Percentiles rank a stretch among this genome's conserved stretches.
Evolutionary conservation across 2,113 vertebrate genomes (phyloP).

Genomic region (Colinus virginianus): DNA sequence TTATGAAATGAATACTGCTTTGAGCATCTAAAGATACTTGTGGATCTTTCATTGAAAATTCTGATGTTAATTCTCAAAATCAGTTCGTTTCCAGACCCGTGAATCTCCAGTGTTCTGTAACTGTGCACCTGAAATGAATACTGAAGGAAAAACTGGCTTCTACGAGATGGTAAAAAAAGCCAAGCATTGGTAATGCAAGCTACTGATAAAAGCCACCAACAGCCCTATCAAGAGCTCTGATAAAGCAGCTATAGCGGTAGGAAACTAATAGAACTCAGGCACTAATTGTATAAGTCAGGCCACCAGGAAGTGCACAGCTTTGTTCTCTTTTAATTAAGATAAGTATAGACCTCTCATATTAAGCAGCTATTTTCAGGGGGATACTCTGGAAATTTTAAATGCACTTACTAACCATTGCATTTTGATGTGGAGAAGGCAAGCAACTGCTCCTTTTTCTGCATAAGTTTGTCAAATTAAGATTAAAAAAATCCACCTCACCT

Average conservation of each 20-base stretch:
- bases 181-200: background rate
- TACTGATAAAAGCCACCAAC: background rate
- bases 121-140: background rate
- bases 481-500: background rate
- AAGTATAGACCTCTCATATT: background rate
- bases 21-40: background rate
- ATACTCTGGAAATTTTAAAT: background rate
- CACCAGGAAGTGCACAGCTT: background rate
- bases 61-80: background rate
- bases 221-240: background rate
- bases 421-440: background rate
- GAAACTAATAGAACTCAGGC: conserved; percentile 37
- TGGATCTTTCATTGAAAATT: background rate
- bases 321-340: conserved; percentile 52
- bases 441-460: background rate
- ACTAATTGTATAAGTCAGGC: conserved; percentile 11
- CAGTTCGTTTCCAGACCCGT: background rate
- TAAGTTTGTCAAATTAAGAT: background rate
- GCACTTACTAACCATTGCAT: background rate
- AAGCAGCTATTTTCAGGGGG: background rate
- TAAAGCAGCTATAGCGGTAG: conserved; percentile 17
- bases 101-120: background rate
- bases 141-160: conserved; percentile 21
- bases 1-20: background rate
- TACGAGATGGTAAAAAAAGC: background rate